phyloP scores from a whole-genome alignment of 2,113 vertebrate species.

The Plotosus lineatus region DNA sequence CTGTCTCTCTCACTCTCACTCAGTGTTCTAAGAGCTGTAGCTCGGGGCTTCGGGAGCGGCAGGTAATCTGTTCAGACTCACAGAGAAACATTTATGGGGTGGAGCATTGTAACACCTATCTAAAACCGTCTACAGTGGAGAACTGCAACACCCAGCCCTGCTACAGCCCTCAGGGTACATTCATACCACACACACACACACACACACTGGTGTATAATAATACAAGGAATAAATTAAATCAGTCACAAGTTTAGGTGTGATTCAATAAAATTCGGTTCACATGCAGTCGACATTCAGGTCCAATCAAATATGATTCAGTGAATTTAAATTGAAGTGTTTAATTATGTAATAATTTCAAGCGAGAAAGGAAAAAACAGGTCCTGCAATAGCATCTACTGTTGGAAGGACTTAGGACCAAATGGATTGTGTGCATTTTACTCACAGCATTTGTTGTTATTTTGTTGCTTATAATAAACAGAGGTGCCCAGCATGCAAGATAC shows the following conservation, averaged over 20 bases:
- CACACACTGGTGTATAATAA: too few relatives aligned
- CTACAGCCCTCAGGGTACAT: slow-evolving; percentile 80
- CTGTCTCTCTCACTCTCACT: not conserved
- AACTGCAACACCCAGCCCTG: slow-evolving; percentile 88
- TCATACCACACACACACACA: not conserved
- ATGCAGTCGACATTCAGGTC: not conserved
- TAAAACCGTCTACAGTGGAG: slow-evolving; percentile 77
- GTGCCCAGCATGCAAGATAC: slow-evolving; percentile 84
- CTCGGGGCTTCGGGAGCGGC: slow-evolving; percentile 82
- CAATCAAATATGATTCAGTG: not conserved
- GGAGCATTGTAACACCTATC: slow-evolving; percentile 68
- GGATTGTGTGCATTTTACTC: not conserved
- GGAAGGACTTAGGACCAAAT: not conserved
- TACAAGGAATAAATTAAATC: too few relatives aligned
- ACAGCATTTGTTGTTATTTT: slow-evolving; percentile 25
- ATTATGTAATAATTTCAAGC: too few relatives aligned
- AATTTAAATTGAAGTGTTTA: not conserved
- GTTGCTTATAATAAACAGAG: slow-evolving; percentile 64
- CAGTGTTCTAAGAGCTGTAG: slow-evolving; percentile 91
- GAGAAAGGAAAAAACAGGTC: too few relatives aligned
- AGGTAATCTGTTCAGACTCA: slow-evolving; percentile 82
- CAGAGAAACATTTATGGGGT: slow-evolving; percentile 75
- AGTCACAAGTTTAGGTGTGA: too few relatives aligned
- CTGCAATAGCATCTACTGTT: too few relatives aligned
- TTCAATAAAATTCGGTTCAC: not conserved